A percentile compares a stretch with the other conserved stretches of the same genome.
Conservation (phyloP, 2,888 invertebrate species). For the Ceratothoa steindachneri region DNA sequence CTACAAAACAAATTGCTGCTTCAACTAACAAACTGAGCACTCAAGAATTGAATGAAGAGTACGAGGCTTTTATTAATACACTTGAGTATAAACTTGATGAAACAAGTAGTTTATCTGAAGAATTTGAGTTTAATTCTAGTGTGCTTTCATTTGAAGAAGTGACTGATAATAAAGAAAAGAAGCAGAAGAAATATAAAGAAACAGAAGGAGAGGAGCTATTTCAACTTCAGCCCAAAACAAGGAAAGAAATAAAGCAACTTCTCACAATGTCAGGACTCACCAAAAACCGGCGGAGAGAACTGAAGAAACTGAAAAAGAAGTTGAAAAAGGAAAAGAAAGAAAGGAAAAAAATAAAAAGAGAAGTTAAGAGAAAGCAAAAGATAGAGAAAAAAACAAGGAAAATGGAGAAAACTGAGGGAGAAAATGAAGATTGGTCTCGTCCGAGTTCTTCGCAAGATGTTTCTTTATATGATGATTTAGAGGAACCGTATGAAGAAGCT, state of each 20-base stretch:
- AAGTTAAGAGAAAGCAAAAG: background rate
- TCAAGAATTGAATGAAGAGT: constrained; percentile 29
- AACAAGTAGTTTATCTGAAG: background rate
- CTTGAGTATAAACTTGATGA: constrained; percentile 18
- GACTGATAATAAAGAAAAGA: background rate
- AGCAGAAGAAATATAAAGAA: background rate
- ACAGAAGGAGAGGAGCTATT: background rate
- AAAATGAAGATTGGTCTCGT: no score
- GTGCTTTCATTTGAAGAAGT: background rate
- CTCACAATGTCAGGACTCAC: background rate
- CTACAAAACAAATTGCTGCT: no score
- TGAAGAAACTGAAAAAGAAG: background rate
- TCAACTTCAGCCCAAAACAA: background rate
- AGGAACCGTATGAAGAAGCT: constrained; percentile 2
- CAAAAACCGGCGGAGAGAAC: background rate
- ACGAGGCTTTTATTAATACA: constrained; percentile 36
- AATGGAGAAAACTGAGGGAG: no score
- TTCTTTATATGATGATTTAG: no score
- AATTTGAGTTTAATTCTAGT: background rate
- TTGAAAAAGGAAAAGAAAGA: constrained; percentile 14
- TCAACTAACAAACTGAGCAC: constrained; percentile 1
- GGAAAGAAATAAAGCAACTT: background rate
- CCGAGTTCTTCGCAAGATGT: no score
- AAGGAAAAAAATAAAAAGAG: background rate
- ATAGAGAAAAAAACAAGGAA: background rate